Evolutionary conservation across 2,888 invertebrate genomes (phyloP), one percentile per base, ranked within the genome.

Genomic region (Drosophila phalerata): DNA sequence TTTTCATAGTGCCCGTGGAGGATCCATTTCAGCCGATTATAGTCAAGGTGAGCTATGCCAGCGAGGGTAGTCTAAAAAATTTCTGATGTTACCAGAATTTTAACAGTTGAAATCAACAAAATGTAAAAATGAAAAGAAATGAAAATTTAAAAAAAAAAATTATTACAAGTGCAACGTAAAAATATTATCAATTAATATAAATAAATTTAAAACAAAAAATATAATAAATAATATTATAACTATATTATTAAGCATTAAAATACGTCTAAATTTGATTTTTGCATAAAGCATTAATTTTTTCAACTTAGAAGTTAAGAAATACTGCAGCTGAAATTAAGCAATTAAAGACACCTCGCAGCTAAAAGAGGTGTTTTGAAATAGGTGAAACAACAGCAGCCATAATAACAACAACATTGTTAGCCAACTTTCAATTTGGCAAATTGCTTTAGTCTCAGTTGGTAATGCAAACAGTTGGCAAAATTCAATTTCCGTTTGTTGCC

Each of bases 1-100:
- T 96, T 83, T 98, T 99, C 93, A 96, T 96, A 9, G 95, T 98
- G 82, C 97, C 97, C 48, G 95, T 98, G 70, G 98, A 98, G 93
- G 98, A 98, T 93, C 96, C 98, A 0, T 97, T 97, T 88, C 95
- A 95, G 87, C 96, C 97, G 1, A 95, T 98, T 48, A 95, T 96
- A 81, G 94, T 98, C 69, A 98, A 98, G 95, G 98, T 96, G 91
- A 92, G 79, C 47, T 3, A 22, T 5, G 17, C n/a, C 19, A 25
- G 9, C 43, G 38, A 51, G 47, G 13, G 45, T 5, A n/a, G 58
- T 15, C 6, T 4, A 1, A 17, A 17, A 40, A 40, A 40, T 28
- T 1, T 15, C 9, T 2, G 13, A 28, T n/a, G 25, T 10, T 25
- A 6, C 11, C 13, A 13, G 5, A 5, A 22, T 28, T 15, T n/a